Conservation (phyloP, 2,797 vertebrate genomes). For the Manis crassicaudata region DNA sequence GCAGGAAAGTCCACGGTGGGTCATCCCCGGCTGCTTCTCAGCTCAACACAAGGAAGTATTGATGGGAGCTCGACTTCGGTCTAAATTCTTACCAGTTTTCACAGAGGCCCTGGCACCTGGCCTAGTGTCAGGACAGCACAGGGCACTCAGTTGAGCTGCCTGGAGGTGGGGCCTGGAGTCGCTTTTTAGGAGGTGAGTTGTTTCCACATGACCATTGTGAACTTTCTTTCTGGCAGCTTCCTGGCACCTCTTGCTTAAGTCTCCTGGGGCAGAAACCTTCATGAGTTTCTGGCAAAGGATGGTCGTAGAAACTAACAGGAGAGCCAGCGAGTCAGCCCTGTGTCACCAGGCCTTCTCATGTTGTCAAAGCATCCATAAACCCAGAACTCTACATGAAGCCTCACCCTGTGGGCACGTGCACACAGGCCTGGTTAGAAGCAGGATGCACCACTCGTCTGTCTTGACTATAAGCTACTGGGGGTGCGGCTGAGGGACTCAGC, state of each 20-base stretch:
- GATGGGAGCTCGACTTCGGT: not conserved
- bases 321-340: not conserved
- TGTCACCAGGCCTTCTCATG: too few species aligned
- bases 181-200: not conserved
- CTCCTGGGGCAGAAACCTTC: constrained; percentile 93
- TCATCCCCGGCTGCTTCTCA: not conserved
- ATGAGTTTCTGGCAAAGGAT: constrained; percentile 94
- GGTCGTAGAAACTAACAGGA: constrained; percentile 88
- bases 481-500: not conserved
- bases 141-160: not conserved
- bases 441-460: not conserved
- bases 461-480: not conserved
- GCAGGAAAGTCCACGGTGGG: not conserved
- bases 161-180: not conserved
- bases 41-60: not conserved
- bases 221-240: constrained; percentile 51
- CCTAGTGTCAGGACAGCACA: not conserved
- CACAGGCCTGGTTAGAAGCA: accelerated
- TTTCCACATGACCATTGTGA: constrained; percentile 58
- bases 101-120: not conserved
- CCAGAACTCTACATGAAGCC: too few species aligned
- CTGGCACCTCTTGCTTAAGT: constrained; percentile 83
- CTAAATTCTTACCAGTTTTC: constrained; percentile 70
- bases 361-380: not conserved
- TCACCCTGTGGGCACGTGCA: accelerated